Base-by-base conservation (phyloP, 2,113 vertebrate genomes). In the Phyllostomus discolor region DNA sequence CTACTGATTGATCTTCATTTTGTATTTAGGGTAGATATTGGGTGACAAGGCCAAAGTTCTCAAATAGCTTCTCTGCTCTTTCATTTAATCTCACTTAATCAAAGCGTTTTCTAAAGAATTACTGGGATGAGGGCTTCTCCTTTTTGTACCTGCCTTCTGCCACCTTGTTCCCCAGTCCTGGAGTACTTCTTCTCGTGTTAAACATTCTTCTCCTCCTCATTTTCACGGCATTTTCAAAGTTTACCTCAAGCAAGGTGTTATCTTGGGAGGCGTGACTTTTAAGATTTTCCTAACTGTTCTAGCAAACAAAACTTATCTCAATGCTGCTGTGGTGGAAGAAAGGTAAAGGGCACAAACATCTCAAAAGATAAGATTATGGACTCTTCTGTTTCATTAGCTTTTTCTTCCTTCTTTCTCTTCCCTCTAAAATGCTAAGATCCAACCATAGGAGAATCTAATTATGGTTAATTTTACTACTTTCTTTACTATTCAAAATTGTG, bases 61-160 rank as follows among this genome's bases (percentile, higher is more conserved):
- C 76, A 66, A 28, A 46, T 48, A 72, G 26, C 16, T 85, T 80
- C 69, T 96, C 59, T 88, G 66, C 26, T 88, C 26, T 82, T 97
- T 95, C 41, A 78, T 88, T 88, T 95, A 10, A 92, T 76, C 81
- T 94, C 22, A 78, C 73, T 35, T 91, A 70, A 94, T 84, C 9
- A 54, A 69, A 62, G 24, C 8, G n/a, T 80, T 79, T 88, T 12
- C 38, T 84, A 67, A 78, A 38, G 10, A 59, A 57, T 50, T 7
- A 20, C 67, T 67, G 66, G 48, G 28, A 41, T 76, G 35, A 1
- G 7, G 57, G 75, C 57, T 79, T 96, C 70, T 69, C 26, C n/a
- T 80, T 81, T 59, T 81, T 89, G 43, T 7, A 46, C 14, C 15
- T 79, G 15, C 24, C 52, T 90, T 86, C 31, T 11, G 92, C 67